phyloP scores from a whole-genome alignment of 2,888 invertebrate genomes.

The Cremastinae sp. region DNA sequence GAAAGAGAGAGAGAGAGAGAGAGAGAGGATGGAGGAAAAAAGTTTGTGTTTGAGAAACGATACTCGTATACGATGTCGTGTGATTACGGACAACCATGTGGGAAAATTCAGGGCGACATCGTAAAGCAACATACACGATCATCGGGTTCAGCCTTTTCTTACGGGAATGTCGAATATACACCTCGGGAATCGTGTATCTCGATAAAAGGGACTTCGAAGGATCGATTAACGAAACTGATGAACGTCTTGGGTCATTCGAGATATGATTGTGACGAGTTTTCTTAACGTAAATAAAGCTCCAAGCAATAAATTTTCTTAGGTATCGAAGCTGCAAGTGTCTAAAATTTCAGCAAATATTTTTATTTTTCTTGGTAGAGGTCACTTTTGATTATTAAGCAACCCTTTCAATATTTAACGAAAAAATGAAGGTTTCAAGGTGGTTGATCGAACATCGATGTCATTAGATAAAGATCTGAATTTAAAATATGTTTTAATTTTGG shows the following conservation, averaged over 20 bases:
- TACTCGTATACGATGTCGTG: neutral
- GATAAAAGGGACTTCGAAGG: constrained; percentile 30
- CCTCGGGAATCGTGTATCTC: constrained; percentile 6
- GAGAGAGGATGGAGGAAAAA: constrained; percentile 12
- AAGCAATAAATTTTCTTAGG: no score
- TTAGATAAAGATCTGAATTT: no score
- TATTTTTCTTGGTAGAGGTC: no score
- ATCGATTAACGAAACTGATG: constrained; percentile 36
- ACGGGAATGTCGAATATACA: constrained; percentile 37
- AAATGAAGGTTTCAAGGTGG: no score
- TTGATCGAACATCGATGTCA: no score
- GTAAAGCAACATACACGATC: constrained; percentile 1
- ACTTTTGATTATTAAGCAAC: no score
- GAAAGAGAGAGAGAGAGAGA: no score
- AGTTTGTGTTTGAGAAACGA: constrained; percentile 5
- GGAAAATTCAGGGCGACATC: constrained; percentile 62
- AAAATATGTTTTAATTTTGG: no score
- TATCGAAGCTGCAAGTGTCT: no score
- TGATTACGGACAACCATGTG: constrained; percentile 36
- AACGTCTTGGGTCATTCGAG: constrained; percentile 11
- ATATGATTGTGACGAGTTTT: neutral
- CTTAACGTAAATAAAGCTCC: no score
- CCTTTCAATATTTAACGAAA: no score
- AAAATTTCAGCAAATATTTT: no score
- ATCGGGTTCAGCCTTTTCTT: constrained; percentile 27